Conservation (phyloP, 53 echinoderm and acorn worm genomes). For the Crossaster papposus region DNA sequence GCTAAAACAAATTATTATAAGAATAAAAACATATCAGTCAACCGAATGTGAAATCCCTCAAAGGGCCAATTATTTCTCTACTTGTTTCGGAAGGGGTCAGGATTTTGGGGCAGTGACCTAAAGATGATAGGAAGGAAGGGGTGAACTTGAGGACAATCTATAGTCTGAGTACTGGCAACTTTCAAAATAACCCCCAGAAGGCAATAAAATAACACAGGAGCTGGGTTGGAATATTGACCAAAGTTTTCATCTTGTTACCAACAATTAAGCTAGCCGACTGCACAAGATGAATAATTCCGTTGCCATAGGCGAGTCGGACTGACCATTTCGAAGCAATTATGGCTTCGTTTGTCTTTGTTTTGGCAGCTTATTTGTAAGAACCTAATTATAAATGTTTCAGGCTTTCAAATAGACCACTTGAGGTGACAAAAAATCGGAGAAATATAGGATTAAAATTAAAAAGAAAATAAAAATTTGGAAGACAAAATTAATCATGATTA, state of each 20-base stretch:
- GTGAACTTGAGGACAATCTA: constrained; percentile 11
- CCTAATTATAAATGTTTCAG: too few species aligned
- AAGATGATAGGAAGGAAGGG: background rate
- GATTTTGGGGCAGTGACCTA: background rate
- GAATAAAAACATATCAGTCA: background rate
- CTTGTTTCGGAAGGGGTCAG: background rate
- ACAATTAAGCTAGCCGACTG: too few species aligned
- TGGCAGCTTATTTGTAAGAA: too few species aligned
- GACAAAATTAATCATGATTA: too few species aligned
- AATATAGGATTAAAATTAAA: too few species aligned
- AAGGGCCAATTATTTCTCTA: background rate
- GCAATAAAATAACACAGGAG: background rate
- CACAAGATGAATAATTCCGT: too few species aligned
- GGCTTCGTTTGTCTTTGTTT: too few species aligned
- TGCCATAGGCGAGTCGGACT: too few species aligned
- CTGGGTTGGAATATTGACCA: background rate
- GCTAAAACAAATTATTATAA: background rate
- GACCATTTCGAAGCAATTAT: background rate
- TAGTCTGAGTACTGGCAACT: background rate
- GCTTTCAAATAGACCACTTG: too few species aligned
- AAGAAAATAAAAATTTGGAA: too few species aligned
- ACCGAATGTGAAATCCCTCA: background rate
- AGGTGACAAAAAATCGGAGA: too few species aligned
- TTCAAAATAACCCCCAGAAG: background rate
- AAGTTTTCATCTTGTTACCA: too few species aligned